These are phyloP conservation scores for Dasypogon diadema DNA, from an alignment of 2,888 invertebrate species.

Conservation along the genomic window DNA sequence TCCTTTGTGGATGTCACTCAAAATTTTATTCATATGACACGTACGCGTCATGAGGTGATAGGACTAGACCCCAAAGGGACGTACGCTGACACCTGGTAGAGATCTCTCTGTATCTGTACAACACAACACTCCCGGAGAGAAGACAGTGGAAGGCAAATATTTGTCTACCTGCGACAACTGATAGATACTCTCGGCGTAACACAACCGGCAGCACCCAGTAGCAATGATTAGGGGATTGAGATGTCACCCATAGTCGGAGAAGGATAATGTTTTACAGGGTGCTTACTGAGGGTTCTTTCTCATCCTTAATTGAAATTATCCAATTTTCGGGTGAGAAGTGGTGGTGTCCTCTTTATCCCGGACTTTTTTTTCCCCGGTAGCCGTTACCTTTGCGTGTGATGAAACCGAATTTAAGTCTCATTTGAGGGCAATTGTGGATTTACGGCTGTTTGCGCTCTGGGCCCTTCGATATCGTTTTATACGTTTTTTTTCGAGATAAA, in stretches of 20 bases:
- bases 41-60: conserved; percentile 38
- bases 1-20: conserved; percentile 55
- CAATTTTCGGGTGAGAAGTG: conserved; percentile 54
- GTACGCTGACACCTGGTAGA: conserved; percentile 34
- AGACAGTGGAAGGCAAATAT: conserved; percentile 58
- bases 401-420: conserved; percentile 68
- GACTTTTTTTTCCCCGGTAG: neutral
- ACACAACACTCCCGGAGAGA: neutral
- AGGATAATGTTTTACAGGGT: conserved; percentile 25
- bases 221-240: conserved; percentile 35
- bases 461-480: neutral
- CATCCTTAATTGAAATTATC: conserved; percentile 55
- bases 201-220: conserved; percentile 1
- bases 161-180: conserved; percentile 57
- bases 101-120: conserved; percentile 8
- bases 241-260: conserved; percentile 29
- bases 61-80: neutral
- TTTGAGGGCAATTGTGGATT: conserved; percentile 69
- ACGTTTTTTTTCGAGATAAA: conserved; percentile 29
- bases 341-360: conserved; percentile 31
- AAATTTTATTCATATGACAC: conserved; percentile 55
- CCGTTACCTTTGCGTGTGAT: conserved; percentile 8
- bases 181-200: neutral
- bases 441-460: conserved; percentile 62
- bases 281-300: conserved; percentile 15